A percentile compares a stretch with the other conserved stretches of the same genome.
Conservation (phyloP, 1,140 invertebrate species). For the Metopolophium dirhodum region DNA sequence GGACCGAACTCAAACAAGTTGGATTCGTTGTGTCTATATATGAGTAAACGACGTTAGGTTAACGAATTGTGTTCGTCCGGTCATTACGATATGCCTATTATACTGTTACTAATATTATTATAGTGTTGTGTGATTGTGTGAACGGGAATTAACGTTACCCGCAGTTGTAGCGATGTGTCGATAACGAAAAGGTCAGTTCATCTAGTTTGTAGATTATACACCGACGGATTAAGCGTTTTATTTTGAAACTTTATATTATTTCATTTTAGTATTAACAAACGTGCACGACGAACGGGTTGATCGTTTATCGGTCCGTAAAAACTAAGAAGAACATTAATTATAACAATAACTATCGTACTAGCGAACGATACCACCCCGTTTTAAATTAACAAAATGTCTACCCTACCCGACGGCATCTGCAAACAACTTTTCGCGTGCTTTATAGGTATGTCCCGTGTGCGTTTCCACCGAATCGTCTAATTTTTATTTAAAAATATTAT, state of each 20-base stretch:
- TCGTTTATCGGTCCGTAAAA: not conserved
- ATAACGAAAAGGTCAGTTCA: conserved; percentile 41
- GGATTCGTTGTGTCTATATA: not conserved
- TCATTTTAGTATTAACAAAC: conserved; percentile 27
- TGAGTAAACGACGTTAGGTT: not conserved
- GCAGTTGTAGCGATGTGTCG: not conserved
- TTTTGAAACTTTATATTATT: not conserved
- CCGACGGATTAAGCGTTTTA: not conserved
- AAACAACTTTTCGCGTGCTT: conserved; percentile 30
- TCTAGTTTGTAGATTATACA: not conserved
- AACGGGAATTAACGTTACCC: not conserved
- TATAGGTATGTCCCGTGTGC: not conserved
- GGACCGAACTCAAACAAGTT: not conserved
- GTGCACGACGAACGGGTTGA: not conserved
- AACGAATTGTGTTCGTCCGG: not conserved
- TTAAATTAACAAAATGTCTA: not conserved
- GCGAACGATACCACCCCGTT: not conserved
- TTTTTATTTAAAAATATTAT: not conserved
- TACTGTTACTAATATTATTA: not conserved
- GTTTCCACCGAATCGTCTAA: not conserved
- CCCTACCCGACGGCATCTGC: not conserved
- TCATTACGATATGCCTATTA: not conserved
- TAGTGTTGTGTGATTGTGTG: conserved; percentile 13
- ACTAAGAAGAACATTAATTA: not conserved
- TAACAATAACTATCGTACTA: not conserved